These are phyloP conservation scores for Podocnemis expansa DNA, from an alignment of 2,113 vertebrate genomes.

Conservation along the genomic window DNA sequence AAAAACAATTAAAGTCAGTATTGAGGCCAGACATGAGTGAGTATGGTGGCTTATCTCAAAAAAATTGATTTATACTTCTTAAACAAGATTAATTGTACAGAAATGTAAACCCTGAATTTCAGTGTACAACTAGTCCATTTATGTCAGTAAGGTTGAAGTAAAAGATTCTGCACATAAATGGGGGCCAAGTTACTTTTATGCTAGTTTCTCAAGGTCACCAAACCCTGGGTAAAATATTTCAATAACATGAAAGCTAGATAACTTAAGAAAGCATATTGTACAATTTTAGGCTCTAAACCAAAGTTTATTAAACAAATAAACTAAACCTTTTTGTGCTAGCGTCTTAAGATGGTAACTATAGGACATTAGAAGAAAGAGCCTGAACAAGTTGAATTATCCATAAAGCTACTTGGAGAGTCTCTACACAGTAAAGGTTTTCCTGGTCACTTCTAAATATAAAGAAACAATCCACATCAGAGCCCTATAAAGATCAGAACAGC, in stretches of 20 bases:
- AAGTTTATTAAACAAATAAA: neutral
- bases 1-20: neutral
- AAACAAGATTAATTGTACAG: slow-evolving; percentile 6
- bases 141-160: neutral
- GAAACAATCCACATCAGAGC: neutral
- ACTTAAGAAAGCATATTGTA: neutral
- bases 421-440: neutral
- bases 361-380: too few relatives aligned
- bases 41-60: neutral
- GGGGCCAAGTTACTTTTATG: neutral
- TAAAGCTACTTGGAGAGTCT: neutral
- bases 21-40: neutral
- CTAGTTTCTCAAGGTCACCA: neutral
- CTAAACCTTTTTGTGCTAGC: neutral
- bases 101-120: neutral
- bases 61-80: slow-evolving; percentile 14
- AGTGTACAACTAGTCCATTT: neutral
- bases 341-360: neutral
- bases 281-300: neutral
- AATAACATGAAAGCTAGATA: neutral
- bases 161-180: neutral
- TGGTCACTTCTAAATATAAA: neutral
- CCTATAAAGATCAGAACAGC: neutral
- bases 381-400: neutral
- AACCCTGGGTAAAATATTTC: neutral